A percentile compares a stretch with the other conserved stretches of the same genome.
Evolutionary conservation across 2,113 vertebrate genomes (phyloP).

Genomic region (Panthera leo): DNA sequence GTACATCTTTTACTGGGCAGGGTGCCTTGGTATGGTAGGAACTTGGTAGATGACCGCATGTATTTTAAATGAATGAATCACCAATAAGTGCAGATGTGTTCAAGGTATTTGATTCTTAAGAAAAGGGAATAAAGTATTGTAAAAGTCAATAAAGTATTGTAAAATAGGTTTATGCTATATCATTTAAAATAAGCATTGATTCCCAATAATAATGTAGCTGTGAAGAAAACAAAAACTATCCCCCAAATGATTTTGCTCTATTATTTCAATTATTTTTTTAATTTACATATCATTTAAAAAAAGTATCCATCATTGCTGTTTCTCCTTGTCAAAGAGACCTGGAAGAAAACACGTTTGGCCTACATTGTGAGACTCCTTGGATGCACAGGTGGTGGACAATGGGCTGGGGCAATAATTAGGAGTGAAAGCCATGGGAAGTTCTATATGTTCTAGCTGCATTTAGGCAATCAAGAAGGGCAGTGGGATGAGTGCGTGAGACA

Average conservation of each 20-base stretch:
- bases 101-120: neutral
- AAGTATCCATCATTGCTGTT: neutral
- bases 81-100: slow-evolving; percentile 15
- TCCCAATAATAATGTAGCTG: neutral
- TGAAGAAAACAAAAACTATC: neutral
- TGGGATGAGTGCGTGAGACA: neutral
- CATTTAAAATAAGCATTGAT: neutral
- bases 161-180: neutral
- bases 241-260: neutral
- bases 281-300: neutral
- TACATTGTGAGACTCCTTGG: neutral
- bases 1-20: neutral
- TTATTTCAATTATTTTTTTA: neutral
- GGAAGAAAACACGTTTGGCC: neutral
- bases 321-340: neutral
- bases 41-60: neutral
- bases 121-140: neutral
- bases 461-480: neutral
- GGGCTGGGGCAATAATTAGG: neutral
- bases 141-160: neutral
- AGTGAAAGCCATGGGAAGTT: neutral
- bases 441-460: neutral
- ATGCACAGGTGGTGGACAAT: neutral
- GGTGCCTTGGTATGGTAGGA: neutral
- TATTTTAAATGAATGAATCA: neutral